Evolutionary conservation across 2,888 invertebrate genomes (phyloP), one percentile per base, ranked within the genome.

Genomic region (Drosophila atripex): DNA sequence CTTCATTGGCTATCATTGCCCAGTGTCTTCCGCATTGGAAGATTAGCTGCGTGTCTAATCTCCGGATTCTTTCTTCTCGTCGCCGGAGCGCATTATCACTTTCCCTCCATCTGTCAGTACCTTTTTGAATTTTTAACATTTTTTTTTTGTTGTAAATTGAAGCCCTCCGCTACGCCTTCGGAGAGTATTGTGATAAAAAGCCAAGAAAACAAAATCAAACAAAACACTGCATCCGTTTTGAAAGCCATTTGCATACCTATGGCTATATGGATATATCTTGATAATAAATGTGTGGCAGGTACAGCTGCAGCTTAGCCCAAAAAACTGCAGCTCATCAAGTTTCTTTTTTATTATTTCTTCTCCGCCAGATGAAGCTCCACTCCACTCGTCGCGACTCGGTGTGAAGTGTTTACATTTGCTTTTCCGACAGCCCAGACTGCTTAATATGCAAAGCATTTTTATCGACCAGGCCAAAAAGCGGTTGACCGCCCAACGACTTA

Each of bases 401-500:
- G 50, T 75, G 77, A 72, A 87, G 87, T 87, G 87, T 82, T 87
- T 78, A 80, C 82, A 82, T 75, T 87, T 85, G 75, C 83, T 79
- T 56, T 58, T 78, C 60, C 18, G 39, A 41, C 21, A 49, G 53
- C 35, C 59, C 35, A 9, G 54, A 45, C 68, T 69, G 60, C 71
- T 76, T 85, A 70, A 73, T 87, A 83, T 83, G 88, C 83, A 77
- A 85, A 85, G 60, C 79, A 73, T 58, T 52, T 56, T 58, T 77
- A 53, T 68, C 71, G 69, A 75, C 69, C 85, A 54, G 59, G 75
- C 83, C 72, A 73, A 82, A 73, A 77, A 59, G 86, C 60, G 61
- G 83, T 87, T 87, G 73, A 85, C 86, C 88, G 74, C 73, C 53
- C 50, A 43, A 30, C 43, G 28, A 51, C 52, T 53, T 47, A 47